Evolutionary conservation across 2,797 vertebrate species (phyloP).

Genomic region (Pangasius mekongensis): DNA sequence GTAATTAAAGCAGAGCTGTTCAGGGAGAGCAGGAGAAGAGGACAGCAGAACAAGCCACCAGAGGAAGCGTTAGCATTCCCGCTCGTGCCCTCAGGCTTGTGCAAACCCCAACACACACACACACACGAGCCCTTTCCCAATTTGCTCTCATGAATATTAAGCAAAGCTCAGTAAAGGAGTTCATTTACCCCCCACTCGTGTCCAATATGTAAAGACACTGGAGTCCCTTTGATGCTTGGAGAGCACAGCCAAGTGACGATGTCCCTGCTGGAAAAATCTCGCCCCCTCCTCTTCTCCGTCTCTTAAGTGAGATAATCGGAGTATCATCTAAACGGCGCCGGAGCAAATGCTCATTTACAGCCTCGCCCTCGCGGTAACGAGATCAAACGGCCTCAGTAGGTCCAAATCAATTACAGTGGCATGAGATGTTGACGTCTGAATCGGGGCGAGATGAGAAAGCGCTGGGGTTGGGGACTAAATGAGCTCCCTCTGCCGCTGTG

Average conservation of each 20-base stretch:
- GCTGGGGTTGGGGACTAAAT: constrained; percentile 25
- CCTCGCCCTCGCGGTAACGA: constrained; percentile 43
- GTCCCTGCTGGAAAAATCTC: constrained; percentile 28
- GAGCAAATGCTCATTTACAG: constrained; percentile 55
- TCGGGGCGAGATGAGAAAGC: constrained; percentile 45
- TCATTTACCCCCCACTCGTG: constrained; percentile 51
- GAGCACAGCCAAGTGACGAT: constrained; percentile 9
- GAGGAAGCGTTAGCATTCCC: constrained; percentile 29
- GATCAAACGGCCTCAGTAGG: constrained; percentile 59
- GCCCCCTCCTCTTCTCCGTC: constrained; percentile 16
- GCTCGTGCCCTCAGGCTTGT: constrained; percentile 48
- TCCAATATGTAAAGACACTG: constrained; percentile 72
- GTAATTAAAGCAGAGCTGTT: constrained; percentile 75
- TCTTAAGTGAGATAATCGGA: constrained; percentile 58
- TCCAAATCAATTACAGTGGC: constrained; percentile 69
- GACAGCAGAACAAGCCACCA: constrained; percentile 31
- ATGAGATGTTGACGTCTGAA: constrained; percentile 63
- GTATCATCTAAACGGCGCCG: constrained; percentile 51
- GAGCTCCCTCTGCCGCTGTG: constrained; percentile 17
- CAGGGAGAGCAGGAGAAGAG: constrained; percentile 38
- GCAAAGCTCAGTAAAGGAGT: constrained; percentile 60
- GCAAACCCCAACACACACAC: constrained; percentile 53
- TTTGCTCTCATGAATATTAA: constrained; percentile 84
- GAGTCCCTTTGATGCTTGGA: constrained; percentile 72
- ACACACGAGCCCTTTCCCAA: constrained; percentile 65